These are phyloP conservation scores for Sternotherus odoratus DNA, from an alignment of 2,797 vertebrate species.

Conservation along the genomic window DNA sequence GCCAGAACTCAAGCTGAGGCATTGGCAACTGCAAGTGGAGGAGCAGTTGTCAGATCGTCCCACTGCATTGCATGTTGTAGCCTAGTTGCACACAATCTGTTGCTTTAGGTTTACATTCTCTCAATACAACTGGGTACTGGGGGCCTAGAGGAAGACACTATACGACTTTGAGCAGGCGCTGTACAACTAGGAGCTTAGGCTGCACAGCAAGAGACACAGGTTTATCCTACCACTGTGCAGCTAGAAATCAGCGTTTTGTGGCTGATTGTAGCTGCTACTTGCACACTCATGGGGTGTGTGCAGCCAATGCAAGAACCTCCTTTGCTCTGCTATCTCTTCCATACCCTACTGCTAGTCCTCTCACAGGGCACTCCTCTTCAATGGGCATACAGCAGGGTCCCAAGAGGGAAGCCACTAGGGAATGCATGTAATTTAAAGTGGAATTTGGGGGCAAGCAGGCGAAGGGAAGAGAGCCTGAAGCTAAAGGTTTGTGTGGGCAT, in stretches of 20 bases:
- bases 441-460: not conserved
- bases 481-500: not conserved
- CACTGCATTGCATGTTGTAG: not conserved
- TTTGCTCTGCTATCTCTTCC: not conserved
- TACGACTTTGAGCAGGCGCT: not conserved
- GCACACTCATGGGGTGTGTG: not conserved
- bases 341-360: not conserved
- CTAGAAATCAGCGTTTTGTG: not conserved
- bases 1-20: not conserved
- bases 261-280: not conserved
- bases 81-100: not conserved
- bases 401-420: not conserved
- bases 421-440: not conserved
- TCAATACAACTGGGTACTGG: not conserved
- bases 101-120: not conserved
- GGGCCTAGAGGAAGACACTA: not conserved
- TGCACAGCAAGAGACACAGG: not conserved
- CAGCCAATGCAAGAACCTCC: not conserved
- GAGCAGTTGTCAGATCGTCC: not conserved
- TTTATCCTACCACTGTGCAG: not conserved
- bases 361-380: not conserved
- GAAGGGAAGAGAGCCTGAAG: not conserved
- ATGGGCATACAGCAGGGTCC: not conserved
- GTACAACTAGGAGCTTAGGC: not conserved
- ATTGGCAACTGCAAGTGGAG: not conserved